phyloP scores from a whole-genome alignment of 2,888 invertebrate species.

The Cataglyphis altisquamis region DNA sequence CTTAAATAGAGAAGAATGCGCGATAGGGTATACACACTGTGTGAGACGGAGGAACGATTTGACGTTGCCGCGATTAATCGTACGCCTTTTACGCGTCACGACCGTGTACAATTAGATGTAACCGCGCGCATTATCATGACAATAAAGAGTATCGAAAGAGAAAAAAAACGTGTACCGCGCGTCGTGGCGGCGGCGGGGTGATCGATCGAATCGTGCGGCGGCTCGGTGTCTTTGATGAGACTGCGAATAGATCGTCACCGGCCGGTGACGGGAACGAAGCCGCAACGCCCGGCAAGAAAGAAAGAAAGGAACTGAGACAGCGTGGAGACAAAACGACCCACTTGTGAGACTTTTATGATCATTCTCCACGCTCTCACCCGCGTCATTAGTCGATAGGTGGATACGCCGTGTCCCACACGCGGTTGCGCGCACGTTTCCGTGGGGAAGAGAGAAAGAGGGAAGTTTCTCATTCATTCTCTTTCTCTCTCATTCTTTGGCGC shows the following conservation, averaged over 20 bases:
- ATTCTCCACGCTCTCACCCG: slow-evolving; percentile 83
- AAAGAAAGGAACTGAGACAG: slow-evolving; percentile 73
- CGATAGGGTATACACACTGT: not conserved
- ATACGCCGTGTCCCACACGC: slow-evolving; percentile 65
- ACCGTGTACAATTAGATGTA: slow-evolving; percentile 61
- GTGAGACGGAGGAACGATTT: slow-evolving; percentile 3
- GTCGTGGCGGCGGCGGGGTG: slow-evolving; percentile 17
- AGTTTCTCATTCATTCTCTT: not conserved
- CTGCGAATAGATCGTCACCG: slow-evolving; percentile 68
- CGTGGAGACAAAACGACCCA: slow-evolving; percentile 82
- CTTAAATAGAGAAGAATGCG: slow-evolving; percentile 21
- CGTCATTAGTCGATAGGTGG: slow-evolving; percentile 76
- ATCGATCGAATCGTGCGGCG: slow-evolving; percentile 65
- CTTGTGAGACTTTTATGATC: slow-evolving; percentile 81
- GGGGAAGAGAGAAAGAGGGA: not conserved
- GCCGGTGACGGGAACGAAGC: slow-evolving; percentile 39
- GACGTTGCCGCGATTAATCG: slow-evolving; percentile 51
- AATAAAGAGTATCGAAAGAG: slow-evolving; percentile 56
- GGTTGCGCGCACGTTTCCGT: slow-evolving; percentile 22
- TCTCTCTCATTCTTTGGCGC: not conserved
- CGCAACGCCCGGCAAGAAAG: slow-evolving; percentile 36
- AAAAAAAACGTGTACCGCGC: slow-evolving; percentile 52
- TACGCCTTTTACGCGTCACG: slow-evolving; percentile 3
- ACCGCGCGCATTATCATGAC: slow-evolving; percentile 70
- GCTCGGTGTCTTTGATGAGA: slow-evolving; percentile 67